Conservation (phyloP, 2,888 invertebrate species). For the Diadegma fenestrale region DNA sequence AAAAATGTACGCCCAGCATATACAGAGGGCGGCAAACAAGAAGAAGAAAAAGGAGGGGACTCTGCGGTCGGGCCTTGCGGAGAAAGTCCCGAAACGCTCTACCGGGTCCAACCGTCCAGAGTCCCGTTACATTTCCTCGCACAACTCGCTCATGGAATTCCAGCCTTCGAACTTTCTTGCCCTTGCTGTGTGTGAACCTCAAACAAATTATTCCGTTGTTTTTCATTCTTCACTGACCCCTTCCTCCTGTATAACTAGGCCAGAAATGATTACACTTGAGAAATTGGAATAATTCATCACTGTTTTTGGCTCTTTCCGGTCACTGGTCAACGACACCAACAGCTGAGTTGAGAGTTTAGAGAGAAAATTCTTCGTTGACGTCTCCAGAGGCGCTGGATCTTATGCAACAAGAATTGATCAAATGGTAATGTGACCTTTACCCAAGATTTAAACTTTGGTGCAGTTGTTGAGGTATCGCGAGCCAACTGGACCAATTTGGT, state of each 20-base stretch:
- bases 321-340: not conserved
- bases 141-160: constrained; percentile 48
- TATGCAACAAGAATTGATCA: not conserved
- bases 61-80: constrained; percentile 35
- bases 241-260: not conserved
- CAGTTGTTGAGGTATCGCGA: constrained; percentile 15
- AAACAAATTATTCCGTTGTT: constrained; percentile 13
- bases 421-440: not conserved
- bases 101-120: constrained; percentile 39
- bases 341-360: not conserved
- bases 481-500: constrained; percentile 57
- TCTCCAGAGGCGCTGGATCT: not conserved
- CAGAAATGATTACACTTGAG: not conserved
- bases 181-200: constrained; percentile 13
- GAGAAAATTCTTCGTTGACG: not conserved
- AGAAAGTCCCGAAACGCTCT: constrained; percentile 61
- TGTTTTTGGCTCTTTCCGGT: not conserved
- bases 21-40: not conserved
- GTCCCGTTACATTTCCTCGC: constrained; percentile 64
- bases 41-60: not conserved
- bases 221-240: not conserved
- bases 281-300: not conserved
- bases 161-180: constrained; percentile 28
- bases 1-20: constrained; percentile 35
- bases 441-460: not conserved